These are phyloP conservation scores for Scleropages formosus DNA, from an alignment of 2,797 vertebrate species.

Conservation along the genomic window DNA sequence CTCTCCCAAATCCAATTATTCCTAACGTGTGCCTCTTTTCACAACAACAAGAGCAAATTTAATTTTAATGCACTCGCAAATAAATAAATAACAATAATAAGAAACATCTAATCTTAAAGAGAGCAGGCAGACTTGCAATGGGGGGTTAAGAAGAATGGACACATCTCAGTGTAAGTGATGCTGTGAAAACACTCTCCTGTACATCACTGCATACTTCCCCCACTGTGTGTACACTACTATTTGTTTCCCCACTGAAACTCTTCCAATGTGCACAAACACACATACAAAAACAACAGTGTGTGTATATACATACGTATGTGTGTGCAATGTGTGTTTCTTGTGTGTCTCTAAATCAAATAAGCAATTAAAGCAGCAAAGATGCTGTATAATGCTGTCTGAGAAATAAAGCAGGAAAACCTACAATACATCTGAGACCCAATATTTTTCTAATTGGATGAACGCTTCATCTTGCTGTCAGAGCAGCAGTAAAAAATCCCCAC, in stretches of 20 bases:
- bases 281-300: slow-evolving; percentile 33
- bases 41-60: slow-evolving; percentile 82
- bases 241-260: slow-evolving; percentile 3
- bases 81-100: slow-evolving; percentile 34
- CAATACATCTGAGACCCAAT: slow-evolving; percentile 74
- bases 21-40: slow-evolving; percentile 80
- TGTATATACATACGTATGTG: slow-evolving; percentile 53
- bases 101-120: slow-evolving; percentile 63
- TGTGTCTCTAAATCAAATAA: slow-evolving; percentile 54
- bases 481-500: slow-evolving; percentile 65
- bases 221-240: background rate
- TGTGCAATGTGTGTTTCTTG: slow-evolving; percentile 4
- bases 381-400: slow-evolving; percentile 63
- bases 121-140: slow-evolving; percentile 51
- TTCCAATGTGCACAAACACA: slow-evolving; percentile 45
- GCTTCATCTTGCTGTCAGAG: slow-evolving; percentile 81
- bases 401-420: slow-evolving; percentile 58
- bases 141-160: slow-evolving; percentile 57
- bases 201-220: background rate
- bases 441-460: slow-evolving; percentile 81
- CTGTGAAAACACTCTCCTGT: slow-evolving; percentile 43
- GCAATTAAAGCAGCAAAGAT: slow-evolving; percentile 58
- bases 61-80: slow-evolving; percentile 80
- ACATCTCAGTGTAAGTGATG: slow-evolving; percentile 52
- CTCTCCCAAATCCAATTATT: slow-evolving; percentile 88